phyloP scores from a whole-genome alignment of 2,113 vertebrate genomes.

The Cyphotilapia sp. region DNA sequence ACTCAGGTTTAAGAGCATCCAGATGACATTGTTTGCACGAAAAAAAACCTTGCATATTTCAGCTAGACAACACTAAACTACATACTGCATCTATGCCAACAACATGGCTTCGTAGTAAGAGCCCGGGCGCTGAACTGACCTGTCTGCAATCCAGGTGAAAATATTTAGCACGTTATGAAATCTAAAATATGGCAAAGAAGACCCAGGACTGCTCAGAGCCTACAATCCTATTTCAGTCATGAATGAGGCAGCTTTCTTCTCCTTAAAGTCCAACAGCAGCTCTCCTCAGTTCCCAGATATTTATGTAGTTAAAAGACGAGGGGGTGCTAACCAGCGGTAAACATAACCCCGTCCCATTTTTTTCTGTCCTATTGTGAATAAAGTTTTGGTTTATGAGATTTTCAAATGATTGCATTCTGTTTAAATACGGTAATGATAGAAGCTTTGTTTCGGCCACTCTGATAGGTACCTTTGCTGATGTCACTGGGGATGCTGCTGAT shows the following conservation, averaged over 20 bases:
- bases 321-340: background rate
- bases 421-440: accelerated
- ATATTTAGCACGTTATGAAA: background rate
- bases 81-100: background rate
- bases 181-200: background rate
- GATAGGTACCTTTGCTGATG: conserved; percentile 72
- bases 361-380: accelerated
- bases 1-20: background rate
- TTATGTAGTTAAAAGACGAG: background rate
- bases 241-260: background rate
- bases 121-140: accelerated
- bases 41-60: accelerated
- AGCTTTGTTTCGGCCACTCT: background rate
- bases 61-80: background rate
- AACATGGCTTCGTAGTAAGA: background rate
- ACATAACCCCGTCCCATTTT: accelerated
- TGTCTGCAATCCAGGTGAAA: background rate
- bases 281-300: accelerated
- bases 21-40: accelerated
- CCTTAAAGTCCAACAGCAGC: background rate
- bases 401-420: background rate
- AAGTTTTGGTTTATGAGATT: background rate
- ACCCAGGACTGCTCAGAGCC: background rate
- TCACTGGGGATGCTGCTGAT: conserved; percentile 74
- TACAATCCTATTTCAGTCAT: background rate